Evolutionary conservation across 2,888 invertebrate species (phyloP).

Genomic region (Epiperipatus broadwayi): DNA sequence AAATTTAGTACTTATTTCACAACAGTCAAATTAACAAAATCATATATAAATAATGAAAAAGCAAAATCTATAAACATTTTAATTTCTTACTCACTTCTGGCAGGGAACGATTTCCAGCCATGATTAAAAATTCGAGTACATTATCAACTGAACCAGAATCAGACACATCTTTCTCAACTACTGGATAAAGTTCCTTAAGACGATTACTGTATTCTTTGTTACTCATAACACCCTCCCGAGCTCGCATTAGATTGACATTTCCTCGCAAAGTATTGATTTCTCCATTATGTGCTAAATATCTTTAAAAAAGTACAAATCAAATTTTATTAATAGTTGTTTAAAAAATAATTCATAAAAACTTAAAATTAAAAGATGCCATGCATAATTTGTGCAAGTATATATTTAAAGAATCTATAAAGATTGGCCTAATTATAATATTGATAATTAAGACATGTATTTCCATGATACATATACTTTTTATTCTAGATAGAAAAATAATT

Average conservation of each 20-base stretch:
- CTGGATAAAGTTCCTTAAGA: conserved; percentile 74
- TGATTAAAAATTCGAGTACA: conserved; percentile 85
- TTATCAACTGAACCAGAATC: conserved; percentile 97
- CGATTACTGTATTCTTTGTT: conserved; percentile 61
- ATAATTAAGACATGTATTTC: no score
- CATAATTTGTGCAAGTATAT: no score
- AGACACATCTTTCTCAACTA: conserved; percentile 89
- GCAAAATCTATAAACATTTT: background rate
- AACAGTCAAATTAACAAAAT: no score
- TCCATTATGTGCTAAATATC: conserved; percentile 90
- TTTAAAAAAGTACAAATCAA: conserved; percentile 27
- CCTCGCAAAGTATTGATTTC: conserved; percentile 98
- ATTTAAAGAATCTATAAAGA: no score
- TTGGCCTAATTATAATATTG: no score
- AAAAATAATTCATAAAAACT: no score
- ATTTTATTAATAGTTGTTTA: conserved; percentile 10
- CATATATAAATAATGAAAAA: conserved; percentile 4
- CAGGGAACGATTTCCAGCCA: conserved; percentile 70
- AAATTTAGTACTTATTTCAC: no score
- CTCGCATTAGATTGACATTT: conserved; percentile 95
- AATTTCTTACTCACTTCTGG: conserved; percentile 57
- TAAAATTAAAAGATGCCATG: conserved; percentile 4
- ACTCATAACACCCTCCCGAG: conserved; percentile 92
- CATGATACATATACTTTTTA: no score
- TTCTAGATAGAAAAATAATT: no score